Evolutionary conservation across 1,140 invertebrate genomes (phyloP), one percentile per base, ranked within the genome.

Genomic region (Drosophila elegans): DNA sequence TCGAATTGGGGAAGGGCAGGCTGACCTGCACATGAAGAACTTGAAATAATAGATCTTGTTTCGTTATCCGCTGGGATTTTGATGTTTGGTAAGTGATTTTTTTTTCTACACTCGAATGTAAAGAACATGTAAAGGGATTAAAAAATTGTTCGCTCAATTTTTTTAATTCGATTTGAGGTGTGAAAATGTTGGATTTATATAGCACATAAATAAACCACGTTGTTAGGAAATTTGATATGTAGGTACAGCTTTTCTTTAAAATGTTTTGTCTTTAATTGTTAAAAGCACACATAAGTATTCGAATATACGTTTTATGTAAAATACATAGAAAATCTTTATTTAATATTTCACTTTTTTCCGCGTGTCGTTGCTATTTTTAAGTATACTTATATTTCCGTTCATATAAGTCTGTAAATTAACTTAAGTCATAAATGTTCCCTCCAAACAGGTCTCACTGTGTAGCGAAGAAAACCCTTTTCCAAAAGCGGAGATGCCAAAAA

Each of bases 21-120:
- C 6, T 32, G n/a, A 13, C 13, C 25, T 38, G 13, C 3, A 16
- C 21, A 32, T 54, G 21, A 69, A 67, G 34, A 69, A 69, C 34
- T 64, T 68, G 44, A 68, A 68, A 68, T 64, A 68, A 68, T 64
- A 69, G 66, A 69, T 34, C 67, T 64, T 36, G 59, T 63, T 67
- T 63, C 21, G 59, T 5, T 67, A 67, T 64, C 59, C 59, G n/a
- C 9, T 1, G 11, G 38, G 45, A 36, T 63, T 67, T 63, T 10
- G 12, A 6, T 16, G 45, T 63, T 51, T 36, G 38, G 4, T 3
- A 21, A 67, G 36, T 21, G n/a, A 36, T 51, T 63, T 67, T 27
- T 29, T 62, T 53, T 13, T 0, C 32, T 5, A n/a, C 12, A 55
- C 25, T 55, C 7, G 25, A 29, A 25, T 12, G 12, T 1, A 4